Evolutionary conservation across 1,140 invertebrate genomes (phyloP).

Genomic region (Nasonia vitripennis): DNA sequence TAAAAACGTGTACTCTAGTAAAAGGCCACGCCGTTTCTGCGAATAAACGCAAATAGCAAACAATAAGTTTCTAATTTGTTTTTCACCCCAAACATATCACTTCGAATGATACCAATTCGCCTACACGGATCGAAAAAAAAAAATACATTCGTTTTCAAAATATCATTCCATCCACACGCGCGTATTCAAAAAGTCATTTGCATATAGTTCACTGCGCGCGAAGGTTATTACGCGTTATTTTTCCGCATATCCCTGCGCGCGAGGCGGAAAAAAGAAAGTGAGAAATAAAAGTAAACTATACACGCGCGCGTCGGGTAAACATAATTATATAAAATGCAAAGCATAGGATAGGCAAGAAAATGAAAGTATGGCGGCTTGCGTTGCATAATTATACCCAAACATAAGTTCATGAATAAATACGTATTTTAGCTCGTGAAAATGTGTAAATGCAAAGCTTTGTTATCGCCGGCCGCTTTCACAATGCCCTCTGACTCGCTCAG

Average conservation of each 20-base stretch:
- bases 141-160: too few relatives aligned
- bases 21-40: too few relatives aligned
- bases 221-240: neutral
- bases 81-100: too few relatives aligned
- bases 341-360: constrained; percentile 8
- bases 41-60: too few relatives aligned
- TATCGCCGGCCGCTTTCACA: neutral
- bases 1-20: too few relatives aligned
- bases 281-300: neutral
- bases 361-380: neutral
- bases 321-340: constrained; percentile 33
- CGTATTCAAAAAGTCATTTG: neutral
- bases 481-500: neutral
- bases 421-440: neutral
- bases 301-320: neutral
- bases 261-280: neutral
- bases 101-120: too few relatives aligned
- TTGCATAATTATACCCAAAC: neutral
- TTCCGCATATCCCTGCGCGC: neutral
- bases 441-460: neutral
- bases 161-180: neutral
- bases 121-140: too few relatives aligned
- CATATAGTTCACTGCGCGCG: neutral
- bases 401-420: constrained; percentile 10
- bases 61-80: too few relatives aligned